phyloP scores from a whole-genome alignment of 2,888 invertebrate species.

The Tryphoninae sp. region DNA sequence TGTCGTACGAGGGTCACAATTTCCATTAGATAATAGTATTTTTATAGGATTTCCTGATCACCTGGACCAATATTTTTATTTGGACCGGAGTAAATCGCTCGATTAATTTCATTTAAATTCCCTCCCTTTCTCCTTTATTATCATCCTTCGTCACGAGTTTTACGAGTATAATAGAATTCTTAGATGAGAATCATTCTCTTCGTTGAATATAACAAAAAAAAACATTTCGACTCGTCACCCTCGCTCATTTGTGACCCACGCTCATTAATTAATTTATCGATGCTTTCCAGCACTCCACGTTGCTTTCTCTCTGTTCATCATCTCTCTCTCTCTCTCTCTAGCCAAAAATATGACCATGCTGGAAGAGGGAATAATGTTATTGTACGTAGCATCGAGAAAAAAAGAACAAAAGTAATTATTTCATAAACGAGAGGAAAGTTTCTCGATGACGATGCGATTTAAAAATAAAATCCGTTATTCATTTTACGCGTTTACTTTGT shows the following conservation, averaged over 20 bases:
- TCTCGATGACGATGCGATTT: background rate
- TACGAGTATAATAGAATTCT: too few species aligned
- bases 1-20: slow-evolving; percentile 68
- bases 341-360: background rate
- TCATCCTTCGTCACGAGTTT: too few species aligned
- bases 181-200: background rate
- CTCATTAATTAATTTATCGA: background rate
- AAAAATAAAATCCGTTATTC: background rate
- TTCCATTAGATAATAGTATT: slow-evolving; percentile 71
- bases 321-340: too few species aligned
- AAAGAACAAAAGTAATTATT: background rate
- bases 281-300: too few species aligned
- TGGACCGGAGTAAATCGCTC: slow-evolving; percentile 46
- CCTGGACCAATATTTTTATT: slow-evolving; percentile 39
- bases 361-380: background rate
- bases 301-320: background rate
- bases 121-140: background rate
- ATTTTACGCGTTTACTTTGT: background rate
- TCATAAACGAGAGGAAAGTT: background rate
- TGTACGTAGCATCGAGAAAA: background rate
- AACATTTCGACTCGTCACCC: background rate
- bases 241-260: background rate
- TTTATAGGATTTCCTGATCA: slow-evolving; percentile 71
- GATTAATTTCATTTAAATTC: background rate
- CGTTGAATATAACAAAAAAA: background rate